phyloP scores from a whole-genome alignment of 2,113 vertebrate genomes.

The Aviceda subcristata region DNA sequence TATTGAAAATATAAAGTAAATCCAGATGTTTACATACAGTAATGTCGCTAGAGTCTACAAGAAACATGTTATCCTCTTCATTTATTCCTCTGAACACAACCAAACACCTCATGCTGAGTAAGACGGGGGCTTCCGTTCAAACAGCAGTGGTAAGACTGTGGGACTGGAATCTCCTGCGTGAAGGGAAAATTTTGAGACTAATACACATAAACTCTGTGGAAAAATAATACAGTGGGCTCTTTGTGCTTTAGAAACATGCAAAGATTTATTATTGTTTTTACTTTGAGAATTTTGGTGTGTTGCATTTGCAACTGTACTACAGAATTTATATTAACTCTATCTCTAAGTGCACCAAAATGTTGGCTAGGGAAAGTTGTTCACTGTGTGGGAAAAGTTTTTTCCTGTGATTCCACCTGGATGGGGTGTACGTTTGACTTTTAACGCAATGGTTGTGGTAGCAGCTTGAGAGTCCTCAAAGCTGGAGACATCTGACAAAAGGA shows the following conservation, averaged over 20 bases:
- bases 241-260: slow-evolving; percentile 9
- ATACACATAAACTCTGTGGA: slow-evolving; percentile 6
- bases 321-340: not conserved
- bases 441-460: fast-evolving
- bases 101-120: slow-evolving; percentile 19
- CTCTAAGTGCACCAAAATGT: not conserved
- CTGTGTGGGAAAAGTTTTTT: not conserved
- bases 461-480: not conserved
- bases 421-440: not conserved
- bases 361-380: not conserved
- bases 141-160: slow-evolving; percentile 33
- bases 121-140: not conserved
- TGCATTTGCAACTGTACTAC: not conserved
- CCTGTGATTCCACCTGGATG: not conserved
- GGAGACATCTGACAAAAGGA: not conserved
- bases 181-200: slow-evolving; percentile 34
- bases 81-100: not conserved
- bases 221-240: slow-evolving; percentile 37
- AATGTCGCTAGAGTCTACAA: not conserved
- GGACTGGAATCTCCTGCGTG: slow-evolving; percentile 45
- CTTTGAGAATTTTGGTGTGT: not conserved
- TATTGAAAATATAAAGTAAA: not conserved
- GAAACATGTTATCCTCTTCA: not conserved
- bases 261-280: not conserved
- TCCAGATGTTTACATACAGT: not conserved